A percentile compares a stretch with the other conserved stretches of the same genome.
Conservation (phyloP, 2,797 vertebrate species). For the Momotus momota region DNA sequence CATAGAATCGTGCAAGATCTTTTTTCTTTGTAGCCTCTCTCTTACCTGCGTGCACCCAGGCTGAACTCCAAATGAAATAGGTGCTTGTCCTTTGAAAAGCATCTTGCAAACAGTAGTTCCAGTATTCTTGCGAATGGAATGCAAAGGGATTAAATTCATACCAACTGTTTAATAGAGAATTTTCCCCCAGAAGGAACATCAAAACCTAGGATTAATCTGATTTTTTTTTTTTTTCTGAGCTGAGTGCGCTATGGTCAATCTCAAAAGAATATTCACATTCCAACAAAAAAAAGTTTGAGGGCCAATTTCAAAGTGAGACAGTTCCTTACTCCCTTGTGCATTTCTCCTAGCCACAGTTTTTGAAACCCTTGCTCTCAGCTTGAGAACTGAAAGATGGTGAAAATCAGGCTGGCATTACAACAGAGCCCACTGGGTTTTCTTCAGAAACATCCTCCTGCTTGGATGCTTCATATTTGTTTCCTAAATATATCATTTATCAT, state of each 20-base stretch:
- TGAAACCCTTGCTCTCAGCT: not conserved
- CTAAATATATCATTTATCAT: not conserved
- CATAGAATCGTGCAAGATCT: not conserved
- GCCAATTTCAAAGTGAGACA: not conserved
- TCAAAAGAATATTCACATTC: slow-evolving; percentile 9
- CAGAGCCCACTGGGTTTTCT: not conserved
- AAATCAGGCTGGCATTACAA: not conserved
- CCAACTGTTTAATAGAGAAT: slow-evolving; percentile 9
- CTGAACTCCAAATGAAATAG: not conserved
- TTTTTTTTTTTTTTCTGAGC: slow-evolving; percentile 18
- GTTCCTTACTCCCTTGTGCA: not conserved
- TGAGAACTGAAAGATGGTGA: not conserved
- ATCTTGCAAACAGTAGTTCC: not conserved
- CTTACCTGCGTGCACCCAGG: not conserved
- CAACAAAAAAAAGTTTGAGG: not conserved
- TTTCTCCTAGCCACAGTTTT: not conserved
- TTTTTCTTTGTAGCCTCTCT: not conserved
- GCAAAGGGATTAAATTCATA: not conserved
- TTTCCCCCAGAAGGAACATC: slow-evolving; percentile 10
- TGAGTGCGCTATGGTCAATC: not conserved
- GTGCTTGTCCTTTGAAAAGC: not conserved
- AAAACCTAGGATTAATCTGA: slow-evolving; percentile 34
- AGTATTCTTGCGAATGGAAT: slow-evolving; percentile 41
- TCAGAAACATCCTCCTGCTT: not conserved
- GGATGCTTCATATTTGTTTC: not conserved